Conservation (phyloP, 2,113 vertebrate species). For the Corvus cornix region DNA sequence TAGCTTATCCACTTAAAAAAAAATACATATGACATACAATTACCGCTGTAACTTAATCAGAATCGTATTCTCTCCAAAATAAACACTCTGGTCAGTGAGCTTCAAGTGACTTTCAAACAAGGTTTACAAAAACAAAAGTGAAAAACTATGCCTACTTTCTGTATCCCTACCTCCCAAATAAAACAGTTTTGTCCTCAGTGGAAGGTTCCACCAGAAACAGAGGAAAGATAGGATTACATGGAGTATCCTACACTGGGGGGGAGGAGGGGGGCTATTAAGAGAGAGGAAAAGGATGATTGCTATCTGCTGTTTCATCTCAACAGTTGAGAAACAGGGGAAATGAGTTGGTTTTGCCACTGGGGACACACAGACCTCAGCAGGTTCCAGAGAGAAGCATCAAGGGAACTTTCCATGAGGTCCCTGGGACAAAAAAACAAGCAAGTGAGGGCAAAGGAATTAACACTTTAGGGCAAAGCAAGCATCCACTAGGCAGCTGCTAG, state of each 20-base stretch:
- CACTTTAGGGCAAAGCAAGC: background rate
- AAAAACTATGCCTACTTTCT: background rate
- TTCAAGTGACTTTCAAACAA: background rate
- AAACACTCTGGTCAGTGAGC: background rate
- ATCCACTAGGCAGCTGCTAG: background rate
- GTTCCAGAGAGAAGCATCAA: background rate
- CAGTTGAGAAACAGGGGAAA: background rate
- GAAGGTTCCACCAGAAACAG: background rate
- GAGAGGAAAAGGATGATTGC: background rate
- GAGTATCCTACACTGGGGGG: background rate
- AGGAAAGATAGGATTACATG: background rate
- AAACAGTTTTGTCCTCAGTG: background rate
- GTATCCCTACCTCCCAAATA: background rate
- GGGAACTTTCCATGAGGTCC: background rate
- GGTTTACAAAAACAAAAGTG: background rate
- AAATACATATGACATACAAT: background rate
- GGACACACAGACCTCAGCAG: background rate
- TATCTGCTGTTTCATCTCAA: background rate
- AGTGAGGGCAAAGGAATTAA: background rate
- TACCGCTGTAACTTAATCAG: background rate
- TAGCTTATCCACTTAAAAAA: background rate
- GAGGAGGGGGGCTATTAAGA: background rate
- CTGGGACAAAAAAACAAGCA: rapidly evolving
- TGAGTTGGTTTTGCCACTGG: rapidly evolving
- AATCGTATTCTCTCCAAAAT: background rate